phyloP scores from a whole-genome alignment of 2,888 invertebrate species.

The Dioctria rufipes region DNA sequence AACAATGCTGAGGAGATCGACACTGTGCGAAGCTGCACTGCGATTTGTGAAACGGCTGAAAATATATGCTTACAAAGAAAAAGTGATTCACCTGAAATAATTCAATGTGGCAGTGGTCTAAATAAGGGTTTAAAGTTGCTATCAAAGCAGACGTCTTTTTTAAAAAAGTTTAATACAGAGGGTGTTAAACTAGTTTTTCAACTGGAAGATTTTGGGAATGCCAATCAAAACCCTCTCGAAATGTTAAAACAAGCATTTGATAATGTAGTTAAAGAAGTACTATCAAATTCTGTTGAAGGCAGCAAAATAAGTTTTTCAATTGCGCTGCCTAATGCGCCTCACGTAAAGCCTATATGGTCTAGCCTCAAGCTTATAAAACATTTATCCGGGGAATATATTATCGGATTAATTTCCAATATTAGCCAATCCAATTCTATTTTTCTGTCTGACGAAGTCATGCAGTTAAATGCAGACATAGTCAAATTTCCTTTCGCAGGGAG shows the following conservation, averaged over 20 bases:
- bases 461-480: not conserved
- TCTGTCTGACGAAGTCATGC: conserved; percentile 31
- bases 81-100: not conserved
- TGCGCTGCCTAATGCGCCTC: conserved; percentile 15
- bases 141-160: conserved; percentile 11
- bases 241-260: conserved; percentile 12
- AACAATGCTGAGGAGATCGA: not conserved
- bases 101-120: conserved; percentile 8
- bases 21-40: not conserved
- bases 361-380: conserved; percentile 31
- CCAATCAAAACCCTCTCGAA: not conserved
- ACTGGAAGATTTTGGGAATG: not conserved
- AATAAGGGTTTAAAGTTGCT: conserved; percentile 11
- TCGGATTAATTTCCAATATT: conserved; percentile 44
- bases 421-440: conserved; percentile 30
- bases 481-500: not conserved
- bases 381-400: conserved; percentile 34
- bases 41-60: not conserved
- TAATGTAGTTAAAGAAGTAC: conserved; percentile 5
- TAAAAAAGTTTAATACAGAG: not conserved
- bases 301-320: conserved; percentile 47
- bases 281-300: conserved; percentile 4
- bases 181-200: not conserved
- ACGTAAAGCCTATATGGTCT: conserved; percentile 42
- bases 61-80: not conserved